Base-by-base conservation (phyloP, 2,888 invertebrate species). In the Nomada flava region DNA sequence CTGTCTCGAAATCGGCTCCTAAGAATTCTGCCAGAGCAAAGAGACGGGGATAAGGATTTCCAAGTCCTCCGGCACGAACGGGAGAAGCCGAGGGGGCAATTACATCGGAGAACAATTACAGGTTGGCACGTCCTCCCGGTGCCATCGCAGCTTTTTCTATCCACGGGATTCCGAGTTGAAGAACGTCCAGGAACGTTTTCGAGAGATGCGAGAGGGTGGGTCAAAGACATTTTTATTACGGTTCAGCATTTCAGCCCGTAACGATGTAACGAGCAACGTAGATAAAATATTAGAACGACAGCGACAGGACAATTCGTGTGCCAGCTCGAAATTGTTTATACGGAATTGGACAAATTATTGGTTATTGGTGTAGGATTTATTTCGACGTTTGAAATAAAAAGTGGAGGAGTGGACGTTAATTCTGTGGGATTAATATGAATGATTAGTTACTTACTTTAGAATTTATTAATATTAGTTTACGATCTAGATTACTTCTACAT, bases 81-180 rank as follows among this genome's bases (percentile, higher is more conserved):
- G 64, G 71, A 78, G 76, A 83, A 60, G 52, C 65, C 76, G 59
- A 76, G 69, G 62, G 74, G 86, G 90, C 91, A 91, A 92, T 92
- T 92, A 92, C 92, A 92, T 92, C 89, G 91, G 83, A 89, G 92
- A 92, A 92, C 92, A 92, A 92, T 92, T 92, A 92, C 91, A 89
- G 91, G 90, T 91, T 91, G 90, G 91, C 91, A 89, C 92, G 91
- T 91, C 90, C 87, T 84, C 87, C 85, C 87, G 87, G 88, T 90
- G 86, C 88, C 89, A 84, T 89, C 87, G 89, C 88, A 79, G 86
- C 87, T 91, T 92, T 91, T 92, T 91, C 86, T 89, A 83, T 63
- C 77, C 71, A 76, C 79, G 87, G 82, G 90, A 92, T 92, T 90
- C 91, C 89, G 78, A 85, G 82, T 72, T 73, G 86, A 88, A 79